A percentile compares a stretch with the other conserved stretches of the same genome.
Evolutionary conservation across 2,888 invertebrate species (phyloP).

Genomic region (Phorcus lineatus): DNA sequence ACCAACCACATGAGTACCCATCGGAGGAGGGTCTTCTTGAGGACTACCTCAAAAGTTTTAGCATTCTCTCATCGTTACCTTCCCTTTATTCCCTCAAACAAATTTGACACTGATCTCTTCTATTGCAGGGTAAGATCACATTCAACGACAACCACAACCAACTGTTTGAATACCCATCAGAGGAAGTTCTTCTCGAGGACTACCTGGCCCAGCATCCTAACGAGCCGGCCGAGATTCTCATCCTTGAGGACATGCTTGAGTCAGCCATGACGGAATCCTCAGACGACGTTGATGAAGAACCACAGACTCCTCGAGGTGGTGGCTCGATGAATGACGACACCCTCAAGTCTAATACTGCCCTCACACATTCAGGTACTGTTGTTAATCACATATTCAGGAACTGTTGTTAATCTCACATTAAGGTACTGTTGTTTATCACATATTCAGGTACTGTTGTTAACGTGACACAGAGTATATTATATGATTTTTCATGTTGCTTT

Average conservation of each 20-base stretch:
- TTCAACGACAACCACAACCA: constrained; percentile 92
- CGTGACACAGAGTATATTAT: too few species aligned
- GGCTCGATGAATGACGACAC: constrained; percentile 18
- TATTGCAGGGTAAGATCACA: constrained; percentile 87
- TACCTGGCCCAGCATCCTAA: constrained; percentile 62
- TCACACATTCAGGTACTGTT: constrained; percentile 36
- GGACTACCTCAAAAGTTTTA: constrained; percentile 44
- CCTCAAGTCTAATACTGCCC: constrained; percentile 40
- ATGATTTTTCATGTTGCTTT: too few species aligned
- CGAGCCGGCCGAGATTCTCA: constrained; percentile 50
- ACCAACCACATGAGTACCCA: constrained; percentile 93
- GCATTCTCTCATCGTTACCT: too few species aligned
- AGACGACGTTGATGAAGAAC: constrained; percentile 39
- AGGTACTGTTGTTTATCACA: too few species aligned
- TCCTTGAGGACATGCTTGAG: constrained; percentile 36
- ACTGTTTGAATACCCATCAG: constrained; percentile 95
- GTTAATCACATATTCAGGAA: too few species aligned
- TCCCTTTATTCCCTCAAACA: too few species aligned
- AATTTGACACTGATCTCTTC: constrained; percentile 52
- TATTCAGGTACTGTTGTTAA: too few species aligned
- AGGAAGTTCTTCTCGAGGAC: constrained; percentile 82
- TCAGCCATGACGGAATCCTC: constrained; percentile 43
- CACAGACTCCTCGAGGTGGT: constrained; percentile 27
- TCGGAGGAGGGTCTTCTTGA: constrained; percentile 86
- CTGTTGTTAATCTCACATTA: too few species aligned